Base-by-base conservation (phyloP, 2,797 vertebrate genomes). In the Ispidina picta region DNA sequence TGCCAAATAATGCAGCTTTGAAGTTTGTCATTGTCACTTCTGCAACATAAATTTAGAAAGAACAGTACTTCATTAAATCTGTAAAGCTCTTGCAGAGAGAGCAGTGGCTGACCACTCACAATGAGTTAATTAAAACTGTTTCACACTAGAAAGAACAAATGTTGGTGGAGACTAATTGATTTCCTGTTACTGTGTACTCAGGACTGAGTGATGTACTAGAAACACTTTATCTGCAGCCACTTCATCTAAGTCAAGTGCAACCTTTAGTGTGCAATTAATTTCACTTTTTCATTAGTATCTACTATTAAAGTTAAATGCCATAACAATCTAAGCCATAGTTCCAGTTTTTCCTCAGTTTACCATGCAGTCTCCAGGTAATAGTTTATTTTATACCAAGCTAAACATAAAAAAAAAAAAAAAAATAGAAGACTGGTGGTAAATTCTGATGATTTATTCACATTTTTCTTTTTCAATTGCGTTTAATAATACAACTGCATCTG, bases 101-200 rank as follows among this genome's bases (percentile, higher is more conserved):
- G 63, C 70, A 52, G 82, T 65, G 56, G 51, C 77, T 91, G 91
- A 66, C 87, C 92, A 78, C 75, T 72, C 73, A 72, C 58, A 83
- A 12, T 39, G 31, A 83, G 70, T 70, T 90, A 83, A 94, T 95
- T 89, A 89, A 89, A 89, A 66, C 25, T 46, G 51, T 80, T 89
- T 78, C 79, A 89, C 59, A 55, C 55, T 25, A 78, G 83, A 78
- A 90, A 75, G 86, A 90, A 6, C 74, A 93, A 96, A 70, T 43
- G 80, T 41, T 90, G 68, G 64, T 82, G 73, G 66, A 80, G 88
- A 92, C 90, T 62, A 94, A 94, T 94, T 83, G 87, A 91, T 93
- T 94, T 95, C 73, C 83, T 86, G 52, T 89, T 89, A 69, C 29
- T 65, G 9, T 59, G 71, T 59, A 56, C 46, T 66, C 9, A 1